These are phyloP conservation scores for Xestia xanthographa DNA, from an alignment of 2,888 invertebrate genomes.

Conservation along the genomic window DNA sequence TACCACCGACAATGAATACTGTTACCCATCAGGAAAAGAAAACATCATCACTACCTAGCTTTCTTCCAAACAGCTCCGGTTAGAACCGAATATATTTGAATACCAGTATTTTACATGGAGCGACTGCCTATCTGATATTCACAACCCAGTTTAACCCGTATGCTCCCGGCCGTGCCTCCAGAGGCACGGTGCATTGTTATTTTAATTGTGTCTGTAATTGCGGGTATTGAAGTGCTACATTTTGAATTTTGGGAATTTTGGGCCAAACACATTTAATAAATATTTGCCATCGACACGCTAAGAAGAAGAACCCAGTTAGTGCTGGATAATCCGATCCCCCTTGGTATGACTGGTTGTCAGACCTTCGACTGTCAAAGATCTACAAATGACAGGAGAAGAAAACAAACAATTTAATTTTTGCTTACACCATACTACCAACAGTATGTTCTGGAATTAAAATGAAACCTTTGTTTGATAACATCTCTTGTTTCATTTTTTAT, in stretches of 20 bases:
- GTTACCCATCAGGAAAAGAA: not conserved
- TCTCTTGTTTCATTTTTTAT: not conserved
- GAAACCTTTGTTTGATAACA: not conserved
- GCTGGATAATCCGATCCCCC: not conserved
- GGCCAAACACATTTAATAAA: no score
- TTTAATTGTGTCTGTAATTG: no score
- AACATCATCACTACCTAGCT: not conserved
- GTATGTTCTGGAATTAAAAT: not conserved
- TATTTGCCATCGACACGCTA: no score
- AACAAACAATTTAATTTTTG: not conserved
- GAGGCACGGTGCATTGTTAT: no score
- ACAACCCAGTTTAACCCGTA: no score
- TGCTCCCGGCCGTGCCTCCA: no score
- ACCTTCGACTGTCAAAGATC: no score
- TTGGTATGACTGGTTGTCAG: no score
- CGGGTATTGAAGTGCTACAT: no score
- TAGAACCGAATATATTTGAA: not conserved
- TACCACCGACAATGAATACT: not conserved
- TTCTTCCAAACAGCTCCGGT: not conserved
- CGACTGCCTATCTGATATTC: not conserved
- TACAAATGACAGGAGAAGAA: not conserved
- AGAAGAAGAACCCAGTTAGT: no score
- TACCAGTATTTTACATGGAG: not conserved
- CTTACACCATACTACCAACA: not conserved
- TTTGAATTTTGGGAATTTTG: no score